These are phyloP conservation scores for Leptogaster cylindrica DNA, from an alignment of 2,888 invertebrate species.

Conservation along the genomic window DNA sequence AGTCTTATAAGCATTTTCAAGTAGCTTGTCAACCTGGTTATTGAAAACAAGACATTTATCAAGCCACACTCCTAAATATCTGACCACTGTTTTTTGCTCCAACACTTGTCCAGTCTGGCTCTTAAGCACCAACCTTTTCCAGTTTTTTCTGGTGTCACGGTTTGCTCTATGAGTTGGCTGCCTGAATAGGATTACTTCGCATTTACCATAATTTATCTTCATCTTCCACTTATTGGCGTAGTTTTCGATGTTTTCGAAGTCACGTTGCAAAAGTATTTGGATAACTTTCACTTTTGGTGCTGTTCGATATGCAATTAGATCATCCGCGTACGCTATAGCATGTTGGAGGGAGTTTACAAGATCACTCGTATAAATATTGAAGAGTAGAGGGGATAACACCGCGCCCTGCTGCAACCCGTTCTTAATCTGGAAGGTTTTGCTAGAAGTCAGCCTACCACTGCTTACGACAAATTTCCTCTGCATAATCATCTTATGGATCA, in stretches of 20 bases:
- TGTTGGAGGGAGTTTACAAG: not conserved
- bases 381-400: not conserved
- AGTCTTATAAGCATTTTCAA: not conserved
- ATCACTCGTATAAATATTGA: slow-evolving; percentile 2
- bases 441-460: not conserved
- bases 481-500: not conserved
- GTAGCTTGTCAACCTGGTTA: not conserved
- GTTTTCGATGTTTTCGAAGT: no score
- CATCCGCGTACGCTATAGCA: slow-evolving; percentile 2
- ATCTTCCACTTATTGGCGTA: no score
- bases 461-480: not conserved
- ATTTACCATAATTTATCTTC: not conserved
- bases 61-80: not conserved
- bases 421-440: not conserved
- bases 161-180: not conserved
- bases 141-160: not conserved
- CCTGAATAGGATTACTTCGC: not conserved
- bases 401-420: slow-evolving; percentile 13
- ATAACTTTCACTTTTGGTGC: no score
- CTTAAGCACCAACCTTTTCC: not conserved
- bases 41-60: not conserved
- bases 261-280: no score
- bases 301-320: not conserved
- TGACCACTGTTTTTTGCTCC: not conserved
- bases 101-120: not conserved